Conservation (phyloP, 30 jellyfish, hydroid and myxozoan species). For the Aurelia sp. region DNA sequence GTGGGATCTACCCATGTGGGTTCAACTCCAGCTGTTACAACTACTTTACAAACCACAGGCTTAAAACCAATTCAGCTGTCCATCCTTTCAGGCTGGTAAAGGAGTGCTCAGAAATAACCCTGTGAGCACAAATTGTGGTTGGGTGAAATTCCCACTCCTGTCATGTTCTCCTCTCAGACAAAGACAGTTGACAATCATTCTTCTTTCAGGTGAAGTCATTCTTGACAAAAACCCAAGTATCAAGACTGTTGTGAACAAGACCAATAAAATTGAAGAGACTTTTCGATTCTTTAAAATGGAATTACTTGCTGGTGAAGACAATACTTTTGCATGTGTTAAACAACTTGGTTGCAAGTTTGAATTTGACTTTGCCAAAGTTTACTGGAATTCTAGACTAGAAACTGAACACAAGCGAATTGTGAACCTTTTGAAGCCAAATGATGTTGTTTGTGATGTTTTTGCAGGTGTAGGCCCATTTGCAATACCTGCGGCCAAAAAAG, state of each 20-base stretch:
- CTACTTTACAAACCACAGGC: too few species aligned
- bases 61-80: too few species aligned
- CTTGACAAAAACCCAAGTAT: conserved; percentile 89
- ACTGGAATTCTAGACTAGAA: conserved; percentile 97
- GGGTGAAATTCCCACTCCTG: too few species aligned
- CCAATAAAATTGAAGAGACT: conserved; percentile 82
- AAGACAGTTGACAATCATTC: background rate
- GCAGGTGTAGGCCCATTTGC: conserved; percentile 99
- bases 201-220: conserved; percentile 82
- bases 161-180: too few species aligned
- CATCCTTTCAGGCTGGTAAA: too few species aligned
- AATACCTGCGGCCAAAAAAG: conserved; percentile 91
- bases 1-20: too few species aligned
- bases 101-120: too few species aligned
- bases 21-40: too few species aligned
- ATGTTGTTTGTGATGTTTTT: conserved; percentile 93
- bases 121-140: too few species aligned
- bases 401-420: conserved; percentile 88
- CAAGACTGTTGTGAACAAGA: conserved; percentile 96
- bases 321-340: conserved; percentile 76
- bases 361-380: conserved; percentile 94
- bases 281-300: conserved; percentile 94
- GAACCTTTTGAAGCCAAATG: conserved; percentile 57
- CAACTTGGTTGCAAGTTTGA: conserved; percentile 92
- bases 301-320: conserved; percentile 90